phyloP scores from a whole-genome alignment of 1,140 invertebrate species.

The Metopolophium dirhodum region DNA sequence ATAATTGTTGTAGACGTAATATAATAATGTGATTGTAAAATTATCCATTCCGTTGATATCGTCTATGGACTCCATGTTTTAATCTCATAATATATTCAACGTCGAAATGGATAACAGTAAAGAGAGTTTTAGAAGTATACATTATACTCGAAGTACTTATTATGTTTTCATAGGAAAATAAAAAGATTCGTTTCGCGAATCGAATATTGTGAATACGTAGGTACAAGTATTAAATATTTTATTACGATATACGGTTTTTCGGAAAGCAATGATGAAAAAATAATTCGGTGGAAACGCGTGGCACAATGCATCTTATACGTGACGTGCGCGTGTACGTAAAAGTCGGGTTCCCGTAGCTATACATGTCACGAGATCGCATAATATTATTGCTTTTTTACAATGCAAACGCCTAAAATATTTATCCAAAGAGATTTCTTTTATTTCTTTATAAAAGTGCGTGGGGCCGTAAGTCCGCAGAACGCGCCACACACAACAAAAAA shows the following conservation, averaged over 20 bases:
- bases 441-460: not conserved
- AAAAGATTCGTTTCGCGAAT: not conserved
- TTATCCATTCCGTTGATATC: too few species aligned
- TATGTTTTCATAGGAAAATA: not conserved
- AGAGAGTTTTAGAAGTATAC: not conserved
- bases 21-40: too few species aligned
- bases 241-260: not conserved
- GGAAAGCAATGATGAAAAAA: slow-evolving; percentile 1
- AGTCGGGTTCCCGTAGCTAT: not conserved
- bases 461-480: not conserved
- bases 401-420: not conserved
- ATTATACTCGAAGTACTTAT: not conserved
- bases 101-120: not conserved
- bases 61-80: too few species aligned
- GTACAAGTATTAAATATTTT: not conserved
- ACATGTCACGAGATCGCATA: not conserved
- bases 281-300: not conserved
- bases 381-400: slow-evolving; percentile 14
- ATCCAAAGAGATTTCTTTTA: not conserved
- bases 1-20: too few species aligned
- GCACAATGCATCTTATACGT: not conserved
- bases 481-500: not conserved
- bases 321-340: not conserved
- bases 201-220: not conserved
- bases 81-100: not conserved